phyloP scores from a whole-genome alignment of 2,888 invertebrate genomes.

The Vesta saturnalis region DNA sequence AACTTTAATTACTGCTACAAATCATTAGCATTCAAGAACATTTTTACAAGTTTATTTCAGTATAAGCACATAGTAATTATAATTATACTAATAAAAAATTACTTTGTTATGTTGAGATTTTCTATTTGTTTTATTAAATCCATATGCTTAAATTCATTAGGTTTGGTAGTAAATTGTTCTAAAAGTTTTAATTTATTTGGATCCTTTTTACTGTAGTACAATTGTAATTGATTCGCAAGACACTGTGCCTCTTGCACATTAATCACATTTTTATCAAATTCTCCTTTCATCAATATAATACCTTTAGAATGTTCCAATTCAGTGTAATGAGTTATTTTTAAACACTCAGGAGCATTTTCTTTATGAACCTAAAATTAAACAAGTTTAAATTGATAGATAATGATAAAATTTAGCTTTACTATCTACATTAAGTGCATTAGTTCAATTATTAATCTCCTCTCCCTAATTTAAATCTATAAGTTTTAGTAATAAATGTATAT shows the following conservation, averaged over 20 bases:
- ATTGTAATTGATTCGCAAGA: conserved; percentile 84
- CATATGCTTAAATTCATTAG: conserved; percentile 83
- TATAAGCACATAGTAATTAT: too few relatives aligned
- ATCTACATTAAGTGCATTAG: too few relatives aligned
- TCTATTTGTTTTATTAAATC: conserved; percentile 82
- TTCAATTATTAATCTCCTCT: too few relatives aligned
- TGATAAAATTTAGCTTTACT: too few relatives aligned
- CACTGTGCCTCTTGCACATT: conserved; percentile 84
- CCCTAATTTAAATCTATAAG: too few relatives aligned
- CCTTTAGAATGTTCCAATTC: conserved; percentile 77
- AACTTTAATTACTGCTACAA: too few relatives aligned
- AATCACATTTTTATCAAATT: conserved; percentile 82
- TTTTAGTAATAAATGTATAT: too few relatives aligned
- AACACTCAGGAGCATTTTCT: conserved; percentile 89
- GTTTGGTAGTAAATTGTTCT: conserved; percentile 74
- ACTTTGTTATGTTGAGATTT: conserved; percentile 51
- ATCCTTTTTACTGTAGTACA: conserved; percentile 81
- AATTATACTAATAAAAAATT: too few relatives aligned
- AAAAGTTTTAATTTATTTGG: conserved; percentile 70
- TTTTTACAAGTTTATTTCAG: too few relatives aligned
- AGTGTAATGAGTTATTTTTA: conserved; percentile 81
- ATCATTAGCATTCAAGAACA: too few relatives aligned
- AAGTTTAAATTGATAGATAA: neutral
- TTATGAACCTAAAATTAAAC: conserved; percentile 72
- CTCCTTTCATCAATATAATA: conserved; percentile 85